phyloP scores from a whole-genome alignment of 2,888 invertebrate genomes.

The Idaea biselata region DNA sequence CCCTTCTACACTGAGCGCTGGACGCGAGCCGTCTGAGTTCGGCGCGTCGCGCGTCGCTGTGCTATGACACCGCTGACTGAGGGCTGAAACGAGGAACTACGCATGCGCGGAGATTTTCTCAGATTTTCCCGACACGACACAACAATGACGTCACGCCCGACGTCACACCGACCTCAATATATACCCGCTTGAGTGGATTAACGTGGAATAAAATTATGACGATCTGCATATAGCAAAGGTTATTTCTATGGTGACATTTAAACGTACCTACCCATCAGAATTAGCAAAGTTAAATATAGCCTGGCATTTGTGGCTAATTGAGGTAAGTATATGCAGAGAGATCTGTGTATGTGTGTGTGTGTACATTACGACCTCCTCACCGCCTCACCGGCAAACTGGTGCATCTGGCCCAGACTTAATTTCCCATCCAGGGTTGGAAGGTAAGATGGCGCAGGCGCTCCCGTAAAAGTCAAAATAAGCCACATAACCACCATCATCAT shows the following conservation, averaged over 20 bases:
- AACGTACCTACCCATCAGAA: too few relatives aligned
- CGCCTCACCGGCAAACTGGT: too few relatives aligned
- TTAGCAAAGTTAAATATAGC: too few relatives aligned
- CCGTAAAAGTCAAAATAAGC: too few relatives aligned
- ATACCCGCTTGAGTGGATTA: neutral
- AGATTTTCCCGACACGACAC: constrained; percentile 54
- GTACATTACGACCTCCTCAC: too few relatives aligned
- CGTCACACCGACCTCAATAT: constrained; percentile 28
- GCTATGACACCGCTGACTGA: constrained; percentile 39
- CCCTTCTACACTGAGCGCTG: constrained; percentile 61
- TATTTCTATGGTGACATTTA: neutral
- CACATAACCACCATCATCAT: too few relatives aligned
- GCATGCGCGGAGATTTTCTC: constrained; percentile 67
- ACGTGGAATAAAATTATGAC: neutral
- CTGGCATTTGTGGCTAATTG: too few relatives aligned
- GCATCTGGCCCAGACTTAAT: too few relatives aligned
- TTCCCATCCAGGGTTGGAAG: too few relatives aligned
- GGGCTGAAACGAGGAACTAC: constrained; percentile 56
- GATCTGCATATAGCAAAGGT: neutral
- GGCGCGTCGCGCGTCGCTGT: constrained; percentile 36
- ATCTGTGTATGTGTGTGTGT: too few relatives aligned
- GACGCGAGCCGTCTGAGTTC: constrained; percentile 60
- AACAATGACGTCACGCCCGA: constrained; percentile 44
- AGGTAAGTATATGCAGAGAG: too few relatives aligned
- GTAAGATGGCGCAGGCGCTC: too few relatives aligned